Evolutionary conservation across 2,113 vertebrate species (phyloP).

Genomic region (Phodopus roborovskii): DNA sequence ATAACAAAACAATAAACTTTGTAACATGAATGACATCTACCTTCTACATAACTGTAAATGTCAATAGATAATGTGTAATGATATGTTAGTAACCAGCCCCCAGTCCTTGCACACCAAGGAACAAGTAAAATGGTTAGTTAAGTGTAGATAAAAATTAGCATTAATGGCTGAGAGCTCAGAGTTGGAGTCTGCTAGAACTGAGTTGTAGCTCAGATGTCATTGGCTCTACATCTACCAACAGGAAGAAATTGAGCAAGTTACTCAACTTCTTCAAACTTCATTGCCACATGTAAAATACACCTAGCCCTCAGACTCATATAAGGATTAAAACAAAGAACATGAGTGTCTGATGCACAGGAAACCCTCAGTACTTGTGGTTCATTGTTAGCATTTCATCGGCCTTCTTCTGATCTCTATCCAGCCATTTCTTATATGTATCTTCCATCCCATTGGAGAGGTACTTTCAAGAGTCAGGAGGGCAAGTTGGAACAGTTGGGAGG

Average conservation of each 20-base stretch:
- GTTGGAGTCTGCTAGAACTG: conserved; percentile 40
- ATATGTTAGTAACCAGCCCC: not conserved
- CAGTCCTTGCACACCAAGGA: conserved; percentile 11
- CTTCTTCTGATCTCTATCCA: not conserved
- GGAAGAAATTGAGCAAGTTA: not conserved
- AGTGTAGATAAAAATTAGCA: conserved; percentile 65
- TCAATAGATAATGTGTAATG: not conserved
- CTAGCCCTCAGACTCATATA: not conserved
- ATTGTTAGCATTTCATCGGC: not conserved
- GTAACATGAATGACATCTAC: not conserved
- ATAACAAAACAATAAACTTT: conserved; percentile 25
- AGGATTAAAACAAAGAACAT: conserved; percentile 25
- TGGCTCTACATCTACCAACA: not conserved
- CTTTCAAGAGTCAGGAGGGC: conserved; percentile 28
- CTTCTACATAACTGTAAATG: not conserved
- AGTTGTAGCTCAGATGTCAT: not conserved
- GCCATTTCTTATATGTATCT: not conserved
- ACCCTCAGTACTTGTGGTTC: not conserved
- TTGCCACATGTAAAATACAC: conserved; percentile 11
- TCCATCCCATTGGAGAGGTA: not conserved
- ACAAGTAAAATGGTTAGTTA: conserved; percentile 13
- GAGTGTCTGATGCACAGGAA: not conserved
- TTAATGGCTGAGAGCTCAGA: conserved; percentile 43
- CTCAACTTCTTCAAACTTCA: not conserved
- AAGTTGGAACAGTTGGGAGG: not conserved